Conservation (phyloP, 2,113 vertebrate species). For the Leucosticte australis region DNA sequence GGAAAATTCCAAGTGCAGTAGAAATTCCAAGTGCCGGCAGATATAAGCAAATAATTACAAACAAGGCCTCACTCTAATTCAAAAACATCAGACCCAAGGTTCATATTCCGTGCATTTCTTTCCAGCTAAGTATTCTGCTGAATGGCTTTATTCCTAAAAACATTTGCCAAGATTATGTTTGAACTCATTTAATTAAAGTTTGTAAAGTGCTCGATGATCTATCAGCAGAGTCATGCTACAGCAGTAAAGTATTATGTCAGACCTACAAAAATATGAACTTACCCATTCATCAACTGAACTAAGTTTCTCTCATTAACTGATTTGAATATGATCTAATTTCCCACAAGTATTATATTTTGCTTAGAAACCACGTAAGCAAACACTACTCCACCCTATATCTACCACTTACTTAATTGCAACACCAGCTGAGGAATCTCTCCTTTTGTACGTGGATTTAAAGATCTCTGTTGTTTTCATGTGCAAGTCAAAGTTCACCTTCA, state of each 20-base stretch:
- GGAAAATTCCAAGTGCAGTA: neutral
- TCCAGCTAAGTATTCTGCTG: neutral
- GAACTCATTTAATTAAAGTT: neutral
- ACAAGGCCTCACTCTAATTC: neutral
- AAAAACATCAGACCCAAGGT: neutral
- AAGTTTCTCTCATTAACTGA: neutral
- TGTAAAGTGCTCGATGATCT: neutral
- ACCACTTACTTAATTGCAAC: neutral
- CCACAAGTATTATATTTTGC: neutral
- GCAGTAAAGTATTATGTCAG: neutral
- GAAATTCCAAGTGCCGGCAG: neutral
- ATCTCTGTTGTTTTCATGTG: neutral
- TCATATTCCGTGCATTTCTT: neutral
- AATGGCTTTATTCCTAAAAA: neutral
- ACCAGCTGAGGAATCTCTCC: neutral
- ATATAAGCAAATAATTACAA: neutral
- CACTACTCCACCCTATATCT: neutral
- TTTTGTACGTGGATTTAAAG: neutral
- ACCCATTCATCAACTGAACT: neutral
- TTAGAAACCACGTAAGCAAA: neutral
- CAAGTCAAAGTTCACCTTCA: neutral
- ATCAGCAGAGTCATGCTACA: neutral
- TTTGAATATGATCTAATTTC: neutral
- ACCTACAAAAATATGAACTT: neutral
- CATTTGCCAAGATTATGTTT: neutral